Evolutionary conservation across 2,888 invertebrate genomes (phyloP).

Genomic region (Anthrax anthrax): DNA sequence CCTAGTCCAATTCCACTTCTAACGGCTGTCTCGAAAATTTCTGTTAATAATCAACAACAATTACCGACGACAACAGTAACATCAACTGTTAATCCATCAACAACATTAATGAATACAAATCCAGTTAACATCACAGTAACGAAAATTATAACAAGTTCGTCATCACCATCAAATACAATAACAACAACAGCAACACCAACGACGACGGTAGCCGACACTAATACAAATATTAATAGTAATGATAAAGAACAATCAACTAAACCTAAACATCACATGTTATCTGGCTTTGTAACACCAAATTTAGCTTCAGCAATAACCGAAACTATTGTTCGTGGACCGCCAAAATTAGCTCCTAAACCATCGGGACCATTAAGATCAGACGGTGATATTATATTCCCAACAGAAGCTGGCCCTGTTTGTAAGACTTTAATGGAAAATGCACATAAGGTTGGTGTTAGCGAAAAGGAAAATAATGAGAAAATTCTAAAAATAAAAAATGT

Average conservation of each 20-base stretch:
- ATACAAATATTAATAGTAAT: background rate
- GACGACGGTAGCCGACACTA: conserved; percentile 1
- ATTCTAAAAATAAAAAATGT: background rate
- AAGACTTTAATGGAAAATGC: conserved; percentile 44
- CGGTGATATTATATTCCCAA: conserved; percentile 35
- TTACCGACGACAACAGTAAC: background rate
- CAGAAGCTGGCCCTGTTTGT: conserved; percentile 42
- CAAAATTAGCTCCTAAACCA: conserved; percentile 35
- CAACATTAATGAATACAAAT: background rate
- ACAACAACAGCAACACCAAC: conserved; percentile 2
- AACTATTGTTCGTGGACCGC: conserved; percentile 27
- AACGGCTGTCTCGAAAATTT: conserved; percentile 20
- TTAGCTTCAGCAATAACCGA: conserved; percentile 26
- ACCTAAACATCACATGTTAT: conserved; percentile 34
- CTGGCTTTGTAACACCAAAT: conserved; percentile 25
- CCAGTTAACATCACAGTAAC: background rate
- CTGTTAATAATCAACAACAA: conserved; percentile 1
- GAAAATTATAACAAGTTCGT: background rate
- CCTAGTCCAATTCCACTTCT: conserved; percentile 24
- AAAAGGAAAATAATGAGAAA: background rate
- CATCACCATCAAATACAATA: background rate
- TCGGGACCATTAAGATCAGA: conserved; percentile 34
- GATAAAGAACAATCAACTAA: conserved; percentile 14
- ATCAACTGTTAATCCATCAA: background rate
- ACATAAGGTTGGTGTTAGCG: conserved; percentile 36